Evolutionary conservation across 2,888 invertebrate species (phyloP), one percentile per base, ranked within the genome.

Genomic region (Molorchus minor): DNA sequence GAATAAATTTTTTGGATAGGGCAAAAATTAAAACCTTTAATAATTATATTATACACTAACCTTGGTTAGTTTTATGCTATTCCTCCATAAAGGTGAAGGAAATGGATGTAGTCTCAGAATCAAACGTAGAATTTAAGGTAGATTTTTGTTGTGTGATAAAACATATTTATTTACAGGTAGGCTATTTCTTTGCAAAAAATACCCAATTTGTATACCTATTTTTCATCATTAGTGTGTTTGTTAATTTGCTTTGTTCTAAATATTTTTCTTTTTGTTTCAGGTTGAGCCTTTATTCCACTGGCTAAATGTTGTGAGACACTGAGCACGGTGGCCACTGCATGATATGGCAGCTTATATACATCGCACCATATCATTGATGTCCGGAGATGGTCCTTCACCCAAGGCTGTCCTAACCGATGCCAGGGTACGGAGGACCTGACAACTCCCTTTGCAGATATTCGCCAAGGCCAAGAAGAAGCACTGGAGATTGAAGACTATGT

Each of bases 391-490:
- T 76, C 88, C 88, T 72, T 58, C 73, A 15, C 75, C 77, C 38
- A 71, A 80, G 55, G 80, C 84, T 75, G 84, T 86, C 71, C 82
- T 87, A 60, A 74, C 79, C 51, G 84, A 83, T 12, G 16, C 40
- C 69, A 77, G 81, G 60, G 74, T 86, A 82, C 78, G 87, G 83
- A 72, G 86, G 82, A 80, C 87, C 71, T 83, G 86, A 79, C 80
- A 87, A 84, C 94, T 93, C 71, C 98, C 98, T 56, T 90, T 99
- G 72, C 96, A 98, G 91, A 91, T 97, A 74, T 99, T 99, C 83
- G 97, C 97, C 70, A 92, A 95, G 74, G 98, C 98, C 53, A 99
- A 99, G 84, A 97, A 96, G 86, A 94, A 94, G 83, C 98, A 99
- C 77, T 88, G 51, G 96, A 98, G 79, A 93, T 99, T 73, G 92